Percentiles rank a stretch among this genome's conserved stretches.
Evolutionary conservation across 2,797 vertebrate species (phyloP).

Genomic region (Brachymystax lenok): DNA sequence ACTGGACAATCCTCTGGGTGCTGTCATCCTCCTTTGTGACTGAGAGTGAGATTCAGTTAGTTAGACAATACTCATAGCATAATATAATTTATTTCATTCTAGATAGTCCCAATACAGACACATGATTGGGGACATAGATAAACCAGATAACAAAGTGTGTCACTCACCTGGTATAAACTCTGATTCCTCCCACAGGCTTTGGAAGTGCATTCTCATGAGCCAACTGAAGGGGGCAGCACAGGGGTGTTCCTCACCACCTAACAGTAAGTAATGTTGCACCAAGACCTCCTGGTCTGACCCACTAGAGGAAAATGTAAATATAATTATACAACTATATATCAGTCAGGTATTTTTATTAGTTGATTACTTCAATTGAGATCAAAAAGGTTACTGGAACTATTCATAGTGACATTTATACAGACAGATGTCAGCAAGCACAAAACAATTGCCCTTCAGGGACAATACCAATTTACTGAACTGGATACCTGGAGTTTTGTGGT

Average conservation of each 20-base stretch:
- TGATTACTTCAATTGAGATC: no score
- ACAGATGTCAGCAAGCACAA: background rate
- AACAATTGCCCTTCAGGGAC: background rate
- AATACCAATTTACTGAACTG: background rate
- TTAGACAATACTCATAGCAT: background rate
- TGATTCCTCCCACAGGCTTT: constrained; percentile 76
- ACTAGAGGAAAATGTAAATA: constrained; percentile 39
- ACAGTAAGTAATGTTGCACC: constrained; percentile 58
- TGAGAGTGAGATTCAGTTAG: constrained; percentile 21
- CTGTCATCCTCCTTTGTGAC: constrained; percentile 40
- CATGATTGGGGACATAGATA: background rate
- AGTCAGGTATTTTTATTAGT: background rate
- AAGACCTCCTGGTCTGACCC: constrained; percentile 64
- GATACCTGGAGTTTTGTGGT: constrained; percentile 58
- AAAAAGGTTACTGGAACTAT: no score
- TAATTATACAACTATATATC: background rate
- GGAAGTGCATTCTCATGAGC: constrained; percentile 63
- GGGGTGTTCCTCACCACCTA: constrained; percentile 51
- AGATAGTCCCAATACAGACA: background rate
- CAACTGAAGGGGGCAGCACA: constrained; percentile 74
- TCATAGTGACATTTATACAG: background rate
- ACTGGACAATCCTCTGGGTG: constrained; percentile 58
- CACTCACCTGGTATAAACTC: constrained; percentile 70
- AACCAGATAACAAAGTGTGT: background rate
- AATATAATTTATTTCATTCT: background rate